These are phyloP conservation scores for Drosophila seclusa DNA, from an alignment of 2,888 invertebrate species.

Conservation along the genomic window DNA sequence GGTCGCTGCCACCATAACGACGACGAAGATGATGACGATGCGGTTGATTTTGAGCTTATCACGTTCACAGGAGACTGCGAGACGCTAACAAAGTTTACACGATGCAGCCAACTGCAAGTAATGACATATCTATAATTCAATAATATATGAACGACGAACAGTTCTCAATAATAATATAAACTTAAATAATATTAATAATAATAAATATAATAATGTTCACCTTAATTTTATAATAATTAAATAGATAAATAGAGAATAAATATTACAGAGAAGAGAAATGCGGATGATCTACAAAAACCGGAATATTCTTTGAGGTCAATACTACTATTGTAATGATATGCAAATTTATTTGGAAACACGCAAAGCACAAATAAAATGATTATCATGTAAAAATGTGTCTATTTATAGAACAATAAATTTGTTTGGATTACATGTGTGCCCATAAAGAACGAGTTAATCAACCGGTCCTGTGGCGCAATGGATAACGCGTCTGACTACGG, in stretches of 20 bases:
- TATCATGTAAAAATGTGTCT: constrained; percentile 12
- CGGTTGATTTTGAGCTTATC: constrained; percentile 77
- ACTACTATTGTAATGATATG: constrained; percentile 38
- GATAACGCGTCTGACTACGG: constrained; percentile 84
- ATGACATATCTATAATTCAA: neutral
- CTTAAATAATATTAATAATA: neutral
- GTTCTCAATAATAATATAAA: neutral
- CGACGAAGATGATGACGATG: constrained; percentile 58
- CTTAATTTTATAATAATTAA: neutral
- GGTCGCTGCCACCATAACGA: constrained; percentile 46
- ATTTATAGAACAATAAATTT: constrained; percentile 22
- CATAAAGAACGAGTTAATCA: fast-evolving
- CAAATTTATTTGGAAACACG: constrained; percentile 33
- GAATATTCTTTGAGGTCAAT: constrained; percentile 26
- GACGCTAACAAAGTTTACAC: constrained; percentile 72
- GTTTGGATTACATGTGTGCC: neutral
- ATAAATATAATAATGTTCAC: neutral
- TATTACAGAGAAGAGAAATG: neutral
- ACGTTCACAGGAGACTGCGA: constrained; percentile 74
- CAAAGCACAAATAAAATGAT: constrained; percentile 11
- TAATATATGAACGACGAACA: neutral
- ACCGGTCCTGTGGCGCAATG: constrained; percentile 83
- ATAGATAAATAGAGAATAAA: neutral
- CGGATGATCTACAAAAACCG: constrained; percentile 30
- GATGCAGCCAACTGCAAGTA: constrained; percentile 10